Percentiles rank a stretch among this genome's conserved stretches.
phyloP scores from a whole-genome alignment of 2,113 vertebrate genomes.

The Nyctibius bracteatus region DNA sequence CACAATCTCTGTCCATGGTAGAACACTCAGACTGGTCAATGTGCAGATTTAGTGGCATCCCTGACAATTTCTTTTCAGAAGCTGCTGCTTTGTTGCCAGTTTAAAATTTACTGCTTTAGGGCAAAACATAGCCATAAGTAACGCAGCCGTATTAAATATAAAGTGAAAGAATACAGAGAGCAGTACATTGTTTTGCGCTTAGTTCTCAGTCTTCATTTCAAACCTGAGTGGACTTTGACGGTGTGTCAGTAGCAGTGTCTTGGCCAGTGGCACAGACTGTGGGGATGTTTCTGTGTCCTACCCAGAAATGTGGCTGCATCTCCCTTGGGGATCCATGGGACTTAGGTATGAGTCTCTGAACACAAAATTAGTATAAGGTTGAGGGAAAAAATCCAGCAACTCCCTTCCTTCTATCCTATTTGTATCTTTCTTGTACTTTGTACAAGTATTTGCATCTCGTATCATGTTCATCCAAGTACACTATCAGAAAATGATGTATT shows the following conservation, averaged over 20 bases:
- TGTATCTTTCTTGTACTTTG: not conserved
- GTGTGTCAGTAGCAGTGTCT: not conserved
- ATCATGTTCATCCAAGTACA: not conserved
- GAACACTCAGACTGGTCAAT: not conserved
- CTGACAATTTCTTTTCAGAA: not conserved
- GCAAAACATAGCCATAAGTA: not conserved
- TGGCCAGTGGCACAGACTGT: not conserved
- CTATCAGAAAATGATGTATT: not conserved
- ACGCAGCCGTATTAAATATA: too few relatives aligned
- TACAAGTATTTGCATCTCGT: not conserved
- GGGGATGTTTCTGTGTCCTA: not conserved
- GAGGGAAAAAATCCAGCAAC: not conserved
- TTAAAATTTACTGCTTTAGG: not conserved
- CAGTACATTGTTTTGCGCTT: not conserved
- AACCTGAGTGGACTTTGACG: too few relatives aligned
- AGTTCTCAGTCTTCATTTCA: too few relatives aligned
- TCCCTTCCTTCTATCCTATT: not conserved
- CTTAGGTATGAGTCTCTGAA: fast-evolving
- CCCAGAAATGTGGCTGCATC: not conserved
- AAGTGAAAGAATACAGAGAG: not conserved
- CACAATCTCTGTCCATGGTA: not conserved
- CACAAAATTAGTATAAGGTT: too few relatives aligned
- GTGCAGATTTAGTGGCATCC: too few relatives aligned
- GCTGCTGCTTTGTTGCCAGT: not conserved
- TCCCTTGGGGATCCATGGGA: fast-evolving